Percentiles rank a stretch among this genome's conserved stretches.
These are phyloP conservation scores for Melanerpes aurifrons DNA, from an alignment of 2,113 vertebrate species.

Conservation along the genomic window DNA sequence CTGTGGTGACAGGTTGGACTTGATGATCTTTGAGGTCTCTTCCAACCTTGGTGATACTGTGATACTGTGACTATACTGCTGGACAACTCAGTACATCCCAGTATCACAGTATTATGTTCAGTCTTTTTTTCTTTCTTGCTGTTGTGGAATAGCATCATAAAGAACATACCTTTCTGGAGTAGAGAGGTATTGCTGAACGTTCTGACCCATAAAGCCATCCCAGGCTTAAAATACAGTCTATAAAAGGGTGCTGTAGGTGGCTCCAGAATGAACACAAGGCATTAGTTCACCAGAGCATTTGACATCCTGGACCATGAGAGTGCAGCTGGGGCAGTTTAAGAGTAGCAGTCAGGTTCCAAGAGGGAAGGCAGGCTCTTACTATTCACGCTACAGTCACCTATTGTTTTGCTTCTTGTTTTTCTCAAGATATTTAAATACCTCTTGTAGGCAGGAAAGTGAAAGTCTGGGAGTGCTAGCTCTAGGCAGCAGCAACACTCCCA, in stretches of 20 bases:
- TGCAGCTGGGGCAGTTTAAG: constrained; percentile 70
- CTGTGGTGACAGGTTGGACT: no score
- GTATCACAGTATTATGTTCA: neutral
- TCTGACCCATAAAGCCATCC: neutral
- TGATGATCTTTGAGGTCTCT: no score
- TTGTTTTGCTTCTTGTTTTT: constrained; percentile 78
- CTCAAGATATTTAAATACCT: constrained; percentile 72
- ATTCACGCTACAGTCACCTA: constrained; percentile 70
- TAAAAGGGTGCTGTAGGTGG: constrained; percentile 15
- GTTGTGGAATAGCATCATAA: neutral
- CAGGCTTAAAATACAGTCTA: neutral
- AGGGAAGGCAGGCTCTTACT: constrained; percentile 65
- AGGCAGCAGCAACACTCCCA: neutral
- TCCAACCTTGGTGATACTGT: no score
- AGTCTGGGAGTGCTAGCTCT: constrained; percentile 41
- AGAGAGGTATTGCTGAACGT: neutral
- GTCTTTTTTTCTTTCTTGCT: neutral
- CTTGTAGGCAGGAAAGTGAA: constrained; percentile 69
- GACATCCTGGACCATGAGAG: constrained; percentile 70
- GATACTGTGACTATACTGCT: neutral
- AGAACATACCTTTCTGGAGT: neutral
- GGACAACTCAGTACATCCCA: neutral
- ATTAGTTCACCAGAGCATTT: constrained; percentile 60
- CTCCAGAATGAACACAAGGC: constrained; percentile 48
- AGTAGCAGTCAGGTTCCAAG: constrained; percentile 61